These are phyloP conservation scores for Dendrolimus punctatus DNA, from an alignment of 1,140 invertebrate genomes.

Conservation along the genomic window DNA sequence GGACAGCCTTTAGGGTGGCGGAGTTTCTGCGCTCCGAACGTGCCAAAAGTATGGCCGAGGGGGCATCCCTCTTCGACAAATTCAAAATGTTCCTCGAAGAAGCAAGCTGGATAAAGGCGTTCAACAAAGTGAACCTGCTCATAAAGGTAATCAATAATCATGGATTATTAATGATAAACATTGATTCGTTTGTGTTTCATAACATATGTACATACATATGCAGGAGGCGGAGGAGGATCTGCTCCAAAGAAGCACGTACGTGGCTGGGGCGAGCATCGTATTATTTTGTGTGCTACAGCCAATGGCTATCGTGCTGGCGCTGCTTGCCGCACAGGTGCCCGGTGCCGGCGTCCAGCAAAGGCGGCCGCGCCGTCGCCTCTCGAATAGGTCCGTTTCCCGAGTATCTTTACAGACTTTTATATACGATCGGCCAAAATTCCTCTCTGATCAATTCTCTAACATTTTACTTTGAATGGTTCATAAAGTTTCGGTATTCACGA, in stretches of 20 bases:
- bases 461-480: too few species aligned
- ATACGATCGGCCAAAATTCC: too few species aligned
- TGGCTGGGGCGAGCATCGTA: constrained; percentile 7
- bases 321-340: not conserved
- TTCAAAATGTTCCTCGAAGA: too few species aligned
- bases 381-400: not conserved
- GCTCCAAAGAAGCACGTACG: constrained; percentile 28
- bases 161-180: not conserved
- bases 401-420: too few species aligned
- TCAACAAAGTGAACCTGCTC: too few species aligned
- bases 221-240: constrained; percentile 39
- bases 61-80: too few species aligned
- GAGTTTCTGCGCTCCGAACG: constrained; percentile 19
- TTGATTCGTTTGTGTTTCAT: not conserved
- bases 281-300: constrained; percentile 30
- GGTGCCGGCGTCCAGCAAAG: constrained; percentile 10
- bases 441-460: too few species aligned
- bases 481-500: too few species aligned
- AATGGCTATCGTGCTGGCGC: constrained; percentile 21
- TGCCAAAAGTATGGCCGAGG: not conserved
- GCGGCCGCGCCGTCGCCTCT: constrained; percentile 2
- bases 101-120: too few species aligned
- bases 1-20: constrained; percentile 23
- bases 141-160: too few species aligned
- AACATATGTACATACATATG: not conserved